Evolutionary conservation across 2,797 vertebrate species (phyloP), one percentile per base, ranked within the genome.

Genomic region (Gambelia wislizenii): DNA sequence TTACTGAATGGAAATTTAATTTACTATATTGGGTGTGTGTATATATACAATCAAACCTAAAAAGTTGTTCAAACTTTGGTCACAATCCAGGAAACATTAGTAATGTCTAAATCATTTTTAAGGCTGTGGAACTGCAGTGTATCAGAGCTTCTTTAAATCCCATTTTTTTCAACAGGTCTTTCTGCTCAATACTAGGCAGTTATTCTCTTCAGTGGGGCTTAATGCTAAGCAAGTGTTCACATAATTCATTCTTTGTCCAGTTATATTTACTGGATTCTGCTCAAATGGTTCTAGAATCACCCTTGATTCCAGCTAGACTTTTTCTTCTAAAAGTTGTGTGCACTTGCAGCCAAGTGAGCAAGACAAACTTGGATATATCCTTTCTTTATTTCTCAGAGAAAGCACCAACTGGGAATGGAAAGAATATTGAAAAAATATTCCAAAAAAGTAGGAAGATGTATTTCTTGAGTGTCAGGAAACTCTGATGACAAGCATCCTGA

Each of bases 1-100:
- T 83, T 76, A 67, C 44, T 83, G 47, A 77, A 83, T 84, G 74
- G 47, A 52, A 78, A 44, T 61, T 22, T 75, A 75, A 75, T 44
- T 16, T 67, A 83, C 64, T 77, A 61, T 67, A 76, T 49, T 67
- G 14, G 18, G 6, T 77, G 36, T 39, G 33, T 59, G 64, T 56
- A 10, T 22, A 27, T 20, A 78, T 36, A 49, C 18, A 67, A 64
- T 78, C 59, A 86, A 47, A 36, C 69, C 39, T 36, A 49, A 78
- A 42, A 64, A 30, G 7, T 47, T 78, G n/a, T n/a, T 79, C 64
- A 33, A 25, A 42, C 13, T 4, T 52, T 87, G 49, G 25, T 22
- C 14, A 20, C 22, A 70, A 87, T 20, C 2, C 77, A 67, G 4
- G 13, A 70, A 69, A 54, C 33, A 33, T 61, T 75, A 22, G 30